phyloP scores from a whole-genome alignment of 2,113 vertebrate genomes.

The Craseonycteris thonglongyai region DNA sequence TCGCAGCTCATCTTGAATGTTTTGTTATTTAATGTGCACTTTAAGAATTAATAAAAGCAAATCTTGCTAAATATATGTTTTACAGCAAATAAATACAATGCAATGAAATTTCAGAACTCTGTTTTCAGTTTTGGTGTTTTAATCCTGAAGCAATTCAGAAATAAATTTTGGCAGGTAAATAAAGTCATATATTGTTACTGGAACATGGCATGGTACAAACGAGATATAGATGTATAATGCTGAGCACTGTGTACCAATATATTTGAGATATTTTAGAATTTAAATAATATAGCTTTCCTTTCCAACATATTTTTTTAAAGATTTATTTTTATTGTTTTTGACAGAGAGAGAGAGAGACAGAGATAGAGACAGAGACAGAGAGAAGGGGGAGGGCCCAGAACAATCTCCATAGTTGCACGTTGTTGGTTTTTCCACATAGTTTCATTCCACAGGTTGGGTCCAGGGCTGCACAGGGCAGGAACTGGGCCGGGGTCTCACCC shows the following conservation, averaged over 20 bases:
- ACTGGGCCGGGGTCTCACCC: no score
- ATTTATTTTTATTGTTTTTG: no score
- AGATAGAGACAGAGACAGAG: no score
- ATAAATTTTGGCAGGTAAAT: neutral
- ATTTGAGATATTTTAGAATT: neutral
- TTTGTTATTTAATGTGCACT: neutral
- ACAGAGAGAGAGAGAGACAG: no score
- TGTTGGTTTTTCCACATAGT: no score
- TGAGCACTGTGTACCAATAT: neutral
- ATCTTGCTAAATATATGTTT: neutral
- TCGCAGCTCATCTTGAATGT: accelerated
- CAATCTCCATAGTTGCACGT: no score
- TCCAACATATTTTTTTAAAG: neutral
- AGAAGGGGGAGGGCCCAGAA: no score
- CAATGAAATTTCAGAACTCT: neutral
- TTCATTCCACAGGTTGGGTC: no score
- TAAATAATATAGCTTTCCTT: neutral
- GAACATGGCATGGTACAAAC: neutral
- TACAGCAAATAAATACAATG: neutral
- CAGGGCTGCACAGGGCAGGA: no score
- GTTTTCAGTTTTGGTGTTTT: neutral
- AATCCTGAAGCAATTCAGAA: slow-evolving; percentile 3
- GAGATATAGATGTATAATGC: neutral
- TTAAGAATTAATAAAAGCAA: neutral
- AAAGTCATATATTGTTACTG: neutral